Percentiles rank a stretch among this genome's conserved stretches.
Conservation (phyloP, 2,113 vertebrate genomes). For the Tragelaphus scriptus region DNA sequence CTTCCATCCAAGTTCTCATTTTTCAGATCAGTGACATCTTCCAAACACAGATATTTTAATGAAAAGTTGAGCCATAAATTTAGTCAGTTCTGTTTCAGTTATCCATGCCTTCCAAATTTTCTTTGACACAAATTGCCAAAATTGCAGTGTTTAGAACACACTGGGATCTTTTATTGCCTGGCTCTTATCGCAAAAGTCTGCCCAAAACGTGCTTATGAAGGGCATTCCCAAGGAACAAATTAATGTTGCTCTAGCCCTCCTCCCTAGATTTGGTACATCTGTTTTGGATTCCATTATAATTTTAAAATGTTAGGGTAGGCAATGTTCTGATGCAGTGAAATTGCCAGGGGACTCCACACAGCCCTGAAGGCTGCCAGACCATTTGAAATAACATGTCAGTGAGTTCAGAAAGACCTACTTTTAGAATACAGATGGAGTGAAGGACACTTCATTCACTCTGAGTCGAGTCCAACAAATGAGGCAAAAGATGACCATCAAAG, state of each 20-base stretch:
- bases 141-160: not conserved
- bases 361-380: not conserved
- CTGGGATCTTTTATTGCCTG: not conserved
- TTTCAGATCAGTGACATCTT: slow-evolving; percentile 20
- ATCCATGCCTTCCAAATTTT: not conserved
- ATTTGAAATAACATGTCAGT: not conserved
- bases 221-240: slow-evolving; percentile 50
- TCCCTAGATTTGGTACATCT: slow-evolving; percentile 50
- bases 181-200: slow-evolving; percentile 54
- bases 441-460: not conserved
- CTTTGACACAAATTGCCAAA: slow-evolving; percentile 21
- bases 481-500: not conserved
- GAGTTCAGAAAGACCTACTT: not conserved
- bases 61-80: slow-evolving; percentile 4
- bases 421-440: not conserved
- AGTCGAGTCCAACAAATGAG: not conserved
- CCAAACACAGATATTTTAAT: slow-evolving; percentile 38
- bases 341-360: not conserved
- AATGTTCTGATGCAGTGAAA: not conserved
- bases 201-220: not conserved
- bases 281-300: slow-evolving; percentile 54
- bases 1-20: slow-evolving; percentile 20
- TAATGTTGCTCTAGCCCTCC: not conserved
- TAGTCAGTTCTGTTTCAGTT: slow-evolving; percentile 8
- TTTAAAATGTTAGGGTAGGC: slow-evolving; percentile 14